Evolutionary conservation across 2,113 vertebrate species (phyloP), one percentile per base, ranked within the genome.

Genomic region (Anguilla rostrata): DNA sequence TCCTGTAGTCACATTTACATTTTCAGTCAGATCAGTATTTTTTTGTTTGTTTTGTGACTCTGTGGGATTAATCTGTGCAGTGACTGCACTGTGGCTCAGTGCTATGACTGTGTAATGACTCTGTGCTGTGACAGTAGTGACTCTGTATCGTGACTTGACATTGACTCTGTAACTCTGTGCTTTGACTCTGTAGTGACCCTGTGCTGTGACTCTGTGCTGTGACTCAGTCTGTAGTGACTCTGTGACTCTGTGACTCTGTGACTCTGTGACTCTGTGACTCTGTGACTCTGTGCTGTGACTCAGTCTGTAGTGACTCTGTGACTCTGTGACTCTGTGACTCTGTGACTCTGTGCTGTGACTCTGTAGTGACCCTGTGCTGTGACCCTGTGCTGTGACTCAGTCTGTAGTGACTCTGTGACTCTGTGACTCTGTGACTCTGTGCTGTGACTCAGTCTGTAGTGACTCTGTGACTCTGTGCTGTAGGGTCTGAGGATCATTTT

Each of bases 401-500:
- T n/a, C 22, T 22, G 71, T 34, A 12, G 22, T 66, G n/a, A 75
- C 66, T 75, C 66, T 63, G 60, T 63, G 9, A 5, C 34, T 34
- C 34, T 34, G 34, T 34, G 34, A 34, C 34, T 34, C 34, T 34
- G 34, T 34, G 34, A 34, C 34, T 29, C n/a, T 75, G 43, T 46
- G 60, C 60, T 63, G 2, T 63, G 16, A 66, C 60, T 26, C n/a
- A n/a, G n/a, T n/a, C 22, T 22, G 71, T 34, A 12, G 22, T 66
- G 66, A 71, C 63, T 71, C 66, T 75, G 66, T 75, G n/a, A 71
- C n/a, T 34, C n/a, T 34, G 7, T 75, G 26, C 71, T 75, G 0
- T 78, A 99, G 98, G 98, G 98, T 39, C 92, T 99, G 86, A 95
- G 97, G 90, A 97, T 99, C 88, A 85, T 97, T 90, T 99, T 99